Conservation (phyloP, 2,888 invertebrate species). For the Drosophila birchii region DNA sequence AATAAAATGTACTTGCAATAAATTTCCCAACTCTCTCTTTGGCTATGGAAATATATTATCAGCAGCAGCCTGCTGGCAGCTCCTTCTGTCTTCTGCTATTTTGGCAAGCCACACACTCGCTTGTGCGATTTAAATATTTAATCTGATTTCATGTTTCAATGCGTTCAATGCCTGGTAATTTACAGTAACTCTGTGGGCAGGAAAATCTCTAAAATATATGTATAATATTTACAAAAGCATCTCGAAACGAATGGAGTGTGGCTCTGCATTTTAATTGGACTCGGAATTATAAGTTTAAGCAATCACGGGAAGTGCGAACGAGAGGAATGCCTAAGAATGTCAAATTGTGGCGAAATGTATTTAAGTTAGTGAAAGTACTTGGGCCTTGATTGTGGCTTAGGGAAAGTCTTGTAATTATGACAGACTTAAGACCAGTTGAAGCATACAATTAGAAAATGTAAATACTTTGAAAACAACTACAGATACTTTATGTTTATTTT, state of each 20-base stretch:
- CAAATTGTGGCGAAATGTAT: slow-evolving; percentile 4
- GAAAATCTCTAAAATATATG: neutral
- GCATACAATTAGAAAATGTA: neutral
- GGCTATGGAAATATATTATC: slow-evolving; percentile 42
- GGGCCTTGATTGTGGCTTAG: slow-evolving; percentile 6
- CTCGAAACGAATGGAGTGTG: neutral
- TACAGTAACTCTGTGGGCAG: slow-evolving; percentile 48
- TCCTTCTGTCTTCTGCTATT: slow-evolving; percentile 31
- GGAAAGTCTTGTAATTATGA: slow-evolving; percentile 1
- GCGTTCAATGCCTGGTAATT: slow-evolving; percentile 58
- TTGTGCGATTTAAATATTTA: slow-evolving; percentile 75
- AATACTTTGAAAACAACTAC: neutral
- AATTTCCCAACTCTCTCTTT: slow-evolving; percentile 48
- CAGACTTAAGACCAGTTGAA: neutral
- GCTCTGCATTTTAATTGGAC: slow-evolving; percentile 21
- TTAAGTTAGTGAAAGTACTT: slow-evolving; percentile 1
- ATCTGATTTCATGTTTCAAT: slow-evolving; percentile 75
- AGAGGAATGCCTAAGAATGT: neutral
- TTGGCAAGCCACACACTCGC: slow-evolving; percentile 66
- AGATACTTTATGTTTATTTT: neutral
- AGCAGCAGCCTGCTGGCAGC: slow-evolving; percentile 29
- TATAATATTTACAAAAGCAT: slow-evolving; percentile 8
- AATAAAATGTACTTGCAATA: slow-evolving; percentile 76
- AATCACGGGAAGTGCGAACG: neutral
- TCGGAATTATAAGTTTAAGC: slow-evolving; percentile 3